A percentile compares a stretch with the other conserved stretches of the same genome.
Conservation (phyloP, 2,113 vertebrate genomes). For the Dipodomys ordii region DNA sequence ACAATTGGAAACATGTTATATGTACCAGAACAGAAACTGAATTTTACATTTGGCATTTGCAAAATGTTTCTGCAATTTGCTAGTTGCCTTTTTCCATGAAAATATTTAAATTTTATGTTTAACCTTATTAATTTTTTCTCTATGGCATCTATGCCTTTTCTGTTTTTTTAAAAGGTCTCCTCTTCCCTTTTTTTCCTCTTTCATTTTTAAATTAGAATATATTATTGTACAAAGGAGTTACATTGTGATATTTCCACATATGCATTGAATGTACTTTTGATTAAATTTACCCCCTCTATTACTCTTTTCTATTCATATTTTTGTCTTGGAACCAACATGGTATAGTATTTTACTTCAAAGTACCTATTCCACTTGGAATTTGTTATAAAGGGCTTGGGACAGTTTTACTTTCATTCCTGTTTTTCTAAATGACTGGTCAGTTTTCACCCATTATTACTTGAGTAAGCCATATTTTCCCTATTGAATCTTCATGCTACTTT, state of each 20-base stretch:
- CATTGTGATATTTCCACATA: too few species aligned
- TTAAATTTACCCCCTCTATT: too few species aligned
- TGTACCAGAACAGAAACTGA: neutral
- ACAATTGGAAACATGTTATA: neutral
- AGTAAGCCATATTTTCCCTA: neutral
- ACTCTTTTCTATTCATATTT: too few species aligned
- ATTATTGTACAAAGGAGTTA: too few species aligned
- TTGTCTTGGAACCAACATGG: too few species aligned
- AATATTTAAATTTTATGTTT: conserved; percentile 42
- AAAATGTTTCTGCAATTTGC: neutral
- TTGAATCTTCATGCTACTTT: conserved; percentile 2
- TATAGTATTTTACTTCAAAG: neutral
- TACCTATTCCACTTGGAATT: neutral
- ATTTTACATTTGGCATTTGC: conserved; percentile 29
- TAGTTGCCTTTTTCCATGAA: conserved; percentile 42
- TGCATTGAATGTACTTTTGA: too few species aligned
- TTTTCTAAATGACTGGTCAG: conserved; percentile 44
- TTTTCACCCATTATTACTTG: conserved; percentile 34
- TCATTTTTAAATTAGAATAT: neutral
- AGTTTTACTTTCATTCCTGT: conserved; percentile 40
- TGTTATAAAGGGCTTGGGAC: neutral
- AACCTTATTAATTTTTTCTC: conserved; percentile 17
- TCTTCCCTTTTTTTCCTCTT: conserved; percentile 22
- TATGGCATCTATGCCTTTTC: neutral
- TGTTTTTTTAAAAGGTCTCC: conserved; percentile 13